Base-by-base conservation (phyloP, 2,797 vertebrate species). In the Bucorvus abyssinicus region DNA sequence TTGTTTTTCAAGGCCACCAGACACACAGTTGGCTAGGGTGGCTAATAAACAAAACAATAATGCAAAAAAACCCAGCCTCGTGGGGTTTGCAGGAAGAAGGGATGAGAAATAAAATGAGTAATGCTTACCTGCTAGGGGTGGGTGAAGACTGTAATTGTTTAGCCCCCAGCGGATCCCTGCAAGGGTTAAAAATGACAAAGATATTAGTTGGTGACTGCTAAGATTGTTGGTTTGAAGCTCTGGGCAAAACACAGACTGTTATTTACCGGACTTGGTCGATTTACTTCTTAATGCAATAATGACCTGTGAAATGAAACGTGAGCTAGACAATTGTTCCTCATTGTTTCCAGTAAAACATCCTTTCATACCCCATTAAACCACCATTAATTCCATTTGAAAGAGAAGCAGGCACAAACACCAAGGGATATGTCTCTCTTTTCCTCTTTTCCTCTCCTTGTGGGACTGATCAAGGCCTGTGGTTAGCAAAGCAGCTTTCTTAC, bases 251-350 rank as follows among this genome's bases (percentile, higher is more conserved):
- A 24, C 95, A 97, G 97, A 98, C 94, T 98, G 98, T 98, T 98
- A 98, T 98, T 98, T 98, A 98, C 98, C 98, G 98, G 98, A 98
- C 98, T 98, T 98, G 98, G 98, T 98, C 98, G 97, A 98, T 98
- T 98, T 98, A 98, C 98, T 98, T 98, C 98, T 98, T 98, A 98
- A 98, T 98, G 98, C 98, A 98, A 98, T 98, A 98, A 98, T 98
- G 98, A 98, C 98, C 98, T 98, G 98, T 98, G 97, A 98, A 98
- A 98, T 98, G 98, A 98, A 98, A 98, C 97, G 97, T 98, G 98
- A 98, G 97, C 94, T 93, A 98, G 97, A 98, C 98, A 98, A 98
- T 98, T 98, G 98, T 98, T 98, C 98, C 97, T 98, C 97, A 98
- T 98, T 98, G 97, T 98, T 97, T 98, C 98, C 97, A 97, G 97